Base-by-base conservation (phyloP, 1,140 invertebrate species). In the Uloborus diversus region DNA sequence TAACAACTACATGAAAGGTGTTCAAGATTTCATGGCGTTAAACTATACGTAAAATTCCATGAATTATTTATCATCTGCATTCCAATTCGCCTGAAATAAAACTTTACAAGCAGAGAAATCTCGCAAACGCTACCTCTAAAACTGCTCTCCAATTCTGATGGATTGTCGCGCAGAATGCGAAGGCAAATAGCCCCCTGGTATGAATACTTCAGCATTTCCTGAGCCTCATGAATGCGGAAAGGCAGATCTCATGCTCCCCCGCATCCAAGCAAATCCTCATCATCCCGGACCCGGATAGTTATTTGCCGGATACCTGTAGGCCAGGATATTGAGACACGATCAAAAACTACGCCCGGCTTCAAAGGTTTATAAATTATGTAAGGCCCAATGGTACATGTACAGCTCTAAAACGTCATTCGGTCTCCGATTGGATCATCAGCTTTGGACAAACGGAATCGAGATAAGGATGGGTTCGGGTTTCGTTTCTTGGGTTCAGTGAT, bases 361-460 rank as follows among this genome's bases (percentile, higher is more conserved):
- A 75, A 75, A 59, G 28, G 53, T 59, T 20, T 25, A n/a, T 75
- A 64, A 75, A 75, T 75, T 75, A 75, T 75, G 71, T 75, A 75
- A 23, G 59, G 32, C n/a, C 28, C n/a, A 23, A 56, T 4, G 35
- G 32, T 30, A 25, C 33, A 53, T n/a, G 30, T 64, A 64, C 28
- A 37, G 25, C 57, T 37, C 57, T 73, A 49, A 62, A 61, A 62
- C n/a, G 57, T 47, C 70, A 42, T 28, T 42, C 56, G 47, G 20
- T 25, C 59, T 75, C 17, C 27, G 57, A 75, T 75, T 75, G 62
- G 71, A 75, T 75, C 71, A 75, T 73, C 56, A 71, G 35, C 69
- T 71, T 61, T 59, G 56, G 61, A 75, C 71, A 64, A 64, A 35
- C 71, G 61, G 61, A 47, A 57, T 56, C 27, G 68, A 61, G 69